Evolutionary conservation across 53 echinoderm and acorn worm genomes (phyloP).

Genomic region (Echinarachnius parma): DNA sequence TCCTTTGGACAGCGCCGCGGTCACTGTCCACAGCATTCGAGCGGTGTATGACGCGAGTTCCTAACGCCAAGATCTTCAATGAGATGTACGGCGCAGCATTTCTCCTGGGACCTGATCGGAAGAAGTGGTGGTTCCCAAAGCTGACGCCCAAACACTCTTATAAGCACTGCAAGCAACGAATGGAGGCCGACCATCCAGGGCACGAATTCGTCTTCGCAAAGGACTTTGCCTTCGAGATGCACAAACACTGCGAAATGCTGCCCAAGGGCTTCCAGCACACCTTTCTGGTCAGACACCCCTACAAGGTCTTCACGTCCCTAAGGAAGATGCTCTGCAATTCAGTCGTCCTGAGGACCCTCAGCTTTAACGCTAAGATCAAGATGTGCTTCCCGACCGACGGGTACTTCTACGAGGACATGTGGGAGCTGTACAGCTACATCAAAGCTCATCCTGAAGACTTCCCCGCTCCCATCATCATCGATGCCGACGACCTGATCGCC

Average conservation of each 20-base stretch:
- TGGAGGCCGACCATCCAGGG: background rate
- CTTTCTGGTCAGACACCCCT: conserved; percentile 63
- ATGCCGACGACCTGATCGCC: conserved; percentile 64
- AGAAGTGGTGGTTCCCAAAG: conserved; percentile 28
- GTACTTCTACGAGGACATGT: conserved; percentile 63
- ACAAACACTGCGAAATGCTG: conserved; percentile 45
- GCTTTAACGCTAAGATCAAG: conserved; percentile 40
- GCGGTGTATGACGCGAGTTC: conserved; percentile 52
- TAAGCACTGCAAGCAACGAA: conserved; percentile 16
- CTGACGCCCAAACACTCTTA: conserved; percentile 21
- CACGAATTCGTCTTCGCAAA: conserved; percentile 58
- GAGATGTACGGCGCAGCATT: conserved; percentile 61
- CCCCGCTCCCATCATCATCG: conserved; percentile 59
- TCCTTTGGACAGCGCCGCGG: conserved; percentile 70
- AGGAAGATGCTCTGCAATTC: conserved; percentile 20
- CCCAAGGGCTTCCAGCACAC: conserved; percentile 67
- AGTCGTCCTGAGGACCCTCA: background rate
- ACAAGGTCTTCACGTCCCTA: conserved; percentile 62
- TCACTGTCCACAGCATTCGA: conserved; percentile 67
- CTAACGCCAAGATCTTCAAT: conserved; percentile 54
- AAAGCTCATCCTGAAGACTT: conserved; percentile 10
- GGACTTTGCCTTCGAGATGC: conserved; percentile 55
- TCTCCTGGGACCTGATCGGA: conserved; percentile 54
- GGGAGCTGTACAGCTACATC: conserved; percentile 36
- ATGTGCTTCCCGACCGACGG: conserved; percentile 59